A percentile compares a stretch with the other conserved stretches of the same genome.
Evolutionary conservation across 2,797 vertebrate species (phyloP).

Genomic region (Falco novaeseelandiae): DNA sequence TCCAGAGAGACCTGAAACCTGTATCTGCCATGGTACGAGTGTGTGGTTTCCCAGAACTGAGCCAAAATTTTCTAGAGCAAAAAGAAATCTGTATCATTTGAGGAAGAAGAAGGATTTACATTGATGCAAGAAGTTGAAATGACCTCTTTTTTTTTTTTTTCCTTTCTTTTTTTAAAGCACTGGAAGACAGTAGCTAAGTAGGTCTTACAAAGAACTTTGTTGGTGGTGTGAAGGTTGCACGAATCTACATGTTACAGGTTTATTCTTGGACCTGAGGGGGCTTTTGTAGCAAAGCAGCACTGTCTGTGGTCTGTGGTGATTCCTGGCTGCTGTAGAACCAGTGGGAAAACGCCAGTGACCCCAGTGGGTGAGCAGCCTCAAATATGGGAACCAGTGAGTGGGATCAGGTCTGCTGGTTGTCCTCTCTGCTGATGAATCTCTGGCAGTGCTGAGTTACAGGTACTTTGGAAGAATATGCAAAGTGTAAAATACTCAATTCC

Average conservation of each 20-base stretch:
- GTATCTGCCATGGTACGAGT: rapidly evolving
- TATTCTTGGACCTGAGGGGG: background rate
- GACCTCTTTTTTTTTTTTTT: rapidly evolving
- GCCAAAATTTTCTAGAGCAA: background rate
- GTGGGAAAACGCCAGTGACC: background rate
- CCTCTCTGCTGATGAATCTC: background rate
- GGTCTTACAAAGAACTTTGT: background rate
- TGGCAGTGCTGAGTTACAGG: background rate
- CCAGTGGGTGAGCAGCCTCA: background rate
- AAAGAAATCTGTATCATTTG: background rate
- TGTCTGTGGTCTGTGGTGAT: background rate
- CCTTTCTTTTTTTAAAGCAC: background rate
- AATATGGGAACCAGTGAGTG: background rate
- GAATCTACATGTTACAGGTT: background rate
- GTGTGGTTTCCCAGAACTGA: background rate
- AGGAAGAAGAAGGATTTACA: background rate
- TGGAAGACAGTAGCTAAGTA: background rate
- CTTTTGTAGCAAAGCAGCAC: background rate
- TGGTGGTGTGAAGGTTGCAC: background rate
- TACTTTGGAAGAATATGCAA: background rate
- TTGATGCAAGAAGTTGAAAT: background rate
- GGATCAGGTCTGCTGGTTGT: background rate
- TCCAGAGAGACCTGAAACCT: background rate
- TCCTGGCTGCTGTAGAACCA: background rate
- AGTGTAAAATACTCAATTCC: background rate